Evolutionary conservation across 2,888 invertebrate species (phyloP).

Genomic region (Nymphalis polychloros): DNA sequence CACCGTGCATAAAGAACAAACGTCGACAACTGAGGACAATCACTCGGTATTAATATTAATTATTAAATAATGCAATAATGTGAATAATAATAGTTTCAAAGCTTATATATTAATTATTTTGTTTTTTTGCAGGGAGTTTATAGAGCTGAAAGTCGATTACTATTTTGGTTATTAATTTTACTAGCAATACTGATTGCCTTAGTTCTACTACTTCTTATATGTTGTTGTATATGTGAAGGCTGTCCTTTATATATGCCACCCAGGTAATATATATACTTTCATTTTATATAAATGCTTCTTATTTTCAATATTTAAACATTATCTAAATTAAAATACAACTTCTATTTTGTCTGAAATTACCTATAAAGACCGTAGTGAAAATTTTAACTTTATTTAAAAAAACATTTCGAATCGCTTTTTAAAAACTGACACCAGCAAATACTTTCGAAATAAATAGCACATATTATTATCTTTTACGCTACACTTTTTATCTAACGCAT

Average conservation of each 20-base stretch:
- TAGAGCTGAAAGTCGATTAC: slow-evolving; percentile 86
- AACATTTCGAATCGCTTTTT: background rate
- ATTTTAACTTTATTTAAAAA: background rate
- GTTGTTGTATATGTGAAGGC: slow-evolving; percentile 92
- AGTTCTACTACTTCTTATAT: slow-evolving; percentile 86
- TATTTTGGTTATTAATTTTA: slow-evolving; percentile 90
- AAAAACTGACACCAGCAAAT: background rate
- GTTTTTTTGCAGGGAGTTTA: slow-evolving; percentile 83
- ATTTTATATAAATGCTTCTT: slow-evolving; percentile 9
- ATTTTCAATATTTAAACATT: background rate
- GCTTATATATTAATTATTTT: background rate
- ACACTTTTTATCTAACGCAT: slow-evolving; percentile 28
- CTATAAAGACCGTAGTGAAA: background rate
- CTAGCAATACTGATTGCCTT: slow-evolving; percentile 88
- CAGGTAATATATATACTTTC: slow-evolving; percentile 68
- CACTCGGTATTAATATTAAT: slow-evolving; percentile 54
- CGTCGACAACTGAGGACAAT: slow-evolving; percentile 44
- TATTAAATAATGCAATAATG: background rate
- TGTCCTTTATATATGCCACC: slow-evolving; percentile 91
- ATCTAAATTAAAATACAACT: background rate
- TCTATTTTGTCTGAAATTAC: background rate
- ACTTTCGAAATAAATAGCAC: slow-evolving; percentile 12
- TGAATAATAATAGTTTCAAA: background rate
- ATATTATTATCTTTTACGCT: background rate
- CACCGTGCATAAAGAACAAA: slow-evolving; percentile 48